Percentiles rank a stretch among this genome's conserved stretches.
Conservation (phyloP, 2,888 invertebrate species). For the Chymomyza fuscimana region DNA sequence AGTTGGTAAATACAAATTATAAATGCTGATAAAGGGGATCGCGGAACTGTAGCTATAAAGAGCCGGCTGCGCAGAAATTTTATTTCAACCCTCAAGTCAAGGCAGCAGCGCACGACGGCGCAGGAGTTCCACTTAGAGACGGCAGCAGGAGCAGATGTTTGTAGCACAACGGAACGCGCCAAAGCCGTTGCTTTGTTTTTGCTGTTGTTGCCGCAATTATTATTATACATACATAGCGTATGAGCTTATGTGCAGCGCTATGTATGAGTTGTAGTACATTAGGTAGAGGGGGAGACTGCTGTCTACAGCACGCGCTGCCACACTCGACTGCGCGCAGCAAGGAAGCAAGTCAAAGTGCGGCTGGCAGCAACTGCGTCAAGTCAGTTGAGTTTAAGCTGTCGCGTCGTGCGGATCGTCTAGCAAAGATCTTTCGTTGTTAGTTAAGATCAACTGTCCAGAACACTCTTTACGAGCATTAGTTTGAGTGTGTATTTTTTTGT, state of each 20-base stretch:
- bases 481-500: too few relatives aligned
- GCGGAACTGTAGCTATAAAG: conserved; percentile 29
- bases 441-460: not conserved
- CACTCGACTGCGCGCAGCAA: conserved; percentile 66
- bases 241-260: conserved; percentile 10
- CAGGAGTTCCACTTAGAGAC: not conserved
- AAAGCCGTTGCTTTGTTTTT: conserved; percentile 55
- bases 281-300: conserved; percentile 37
- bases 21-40: conserved; percentile 63
- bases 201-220: conserved; percentile 42
- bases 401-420: conserved; percentile 47
- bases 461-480: not conserved
- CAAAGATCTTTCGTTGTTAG: not conserved
- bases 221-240: conserved; percentile 24
- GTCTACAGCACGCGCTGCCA: conserved; percentile 36
- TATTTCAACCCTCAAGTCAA: conserved; percentile 65
- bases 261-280: conserved; percentile 38
- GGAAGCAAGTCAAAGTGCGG: conserved; percentile 55
- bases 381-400: conserved; percentile 64
- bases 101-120: conserved; percentile 44
- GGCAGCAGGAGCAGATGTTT: conserved; percentile 76
- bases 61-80: conserved; percentile 45
- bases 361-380: conserved; percentile 34
- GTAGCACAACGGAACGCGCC: conserved; percentile 75
- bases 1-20: conserved; percentile 65